Evolutionary conservation across 2,888 invertebrate species (phyloP).

Genomic region (Hetaerina titia): DNA sequence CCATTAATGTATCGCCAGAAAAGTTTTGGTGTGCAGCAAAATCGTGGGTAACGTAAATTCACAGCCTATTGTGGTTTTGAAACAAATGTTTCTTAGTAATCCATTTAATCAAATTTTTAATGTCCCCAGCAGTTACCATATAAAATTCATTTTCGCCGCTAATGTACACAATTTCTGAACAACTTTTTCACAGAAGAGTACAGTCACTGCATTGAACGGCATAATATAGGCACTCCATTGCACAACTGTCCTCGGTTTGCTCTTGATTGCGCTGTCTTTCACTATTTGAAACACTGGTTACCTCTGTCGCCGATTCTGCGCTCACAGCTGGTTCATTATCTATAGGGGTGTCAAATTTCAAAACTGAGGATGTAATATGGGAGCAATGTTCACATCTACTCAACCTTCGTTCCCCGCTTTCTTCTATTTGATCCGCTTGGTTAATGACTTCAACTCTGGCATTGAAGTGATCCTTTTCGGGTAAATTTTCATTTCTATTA

Average conservation of each 20-base stretch:
- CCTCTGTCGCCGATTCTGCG: neutral
- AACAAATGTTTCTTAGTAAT: neutral
- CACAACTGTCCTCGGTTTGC: slow-evolving; percentile 80
- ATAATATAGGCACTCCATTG: slow-evolving; percentile 82
- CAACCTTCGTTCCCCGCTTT: neutral
- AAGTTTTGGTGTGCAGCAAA: neutral
- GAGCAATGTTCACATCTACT: slow-evolving; percentile 53
- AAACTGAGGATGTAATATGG: neutral
- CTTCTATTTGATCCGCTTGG: neutral
- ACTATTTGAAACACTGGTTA: neutral
- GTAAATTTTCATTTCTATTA: neutral
- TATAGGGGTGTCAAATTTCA: slow-evolving; percentile 13
- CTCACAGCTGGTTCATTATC: slow-evolving; percentile 33
- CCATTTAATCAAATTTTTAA: neutral
- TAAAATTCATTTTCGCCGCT: neutral
- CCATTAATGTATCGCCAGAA: neutral
- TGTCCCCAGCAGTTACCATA: neutral
- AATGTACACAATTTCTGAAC: neutral
- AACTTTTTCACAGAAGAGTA: slow-evolving; percentile 75
- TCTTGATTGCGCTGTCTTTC: slow-evolving; percentile 40
- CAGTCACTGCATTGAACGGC: slow-evolving; percentile 84
- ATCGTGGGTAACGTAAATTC: neutral
- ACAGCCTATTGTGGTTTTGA: neutral
- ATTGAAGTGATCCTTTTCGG: slow-evolving; percentile 20
- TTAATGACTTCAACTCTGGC: neutral